Conservation (phyloP, 1,140 invertebrate species). For the Chironomus tepperi region DNA sequence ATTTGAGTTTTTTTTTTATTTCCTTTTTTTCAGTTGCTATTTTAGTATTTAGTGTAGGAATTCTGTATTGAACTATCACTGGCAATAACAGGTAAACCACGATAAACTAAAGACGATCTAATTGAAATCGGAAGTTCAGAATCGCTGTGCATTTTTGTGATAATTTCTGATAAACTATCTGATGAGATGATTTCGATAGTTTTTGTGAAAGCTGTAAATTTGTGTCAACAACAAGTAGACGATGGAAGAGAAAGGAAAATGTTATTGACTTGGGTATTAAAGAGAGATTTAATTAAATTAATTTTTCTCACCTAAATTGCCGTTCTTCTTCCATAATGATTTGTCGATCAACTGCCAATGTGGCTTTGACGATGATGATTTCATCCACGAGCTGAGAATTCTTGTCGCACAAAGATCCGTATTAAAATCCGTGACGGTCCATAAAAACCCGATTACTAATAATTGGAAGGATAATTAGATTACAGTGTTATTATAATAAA, state of each 20-base stretch:
- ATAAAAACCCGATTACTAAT: constrained; percentile 11
- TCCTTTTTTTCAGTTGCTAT: no score
- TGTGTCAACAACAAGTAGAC: no score
- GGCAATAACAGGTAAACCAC: neutral
- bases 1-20: neutral
- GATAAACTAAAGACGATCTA: neutral
- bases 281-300: neutral
- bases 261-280: no score
- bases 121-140: constrained; percentile 1
- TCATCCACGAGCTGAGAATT: constrained; percentile 16
- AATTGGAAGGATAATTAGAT: neutral
- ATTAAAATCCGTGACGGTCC: neutral
- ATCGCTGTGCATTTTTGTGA: constrained; percentile 17
- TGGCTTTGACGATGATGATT: neutral
- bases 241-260: no score
- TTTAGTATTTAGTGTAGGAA: neutral
- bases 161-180: neutral
- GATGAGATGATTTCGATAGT: neutral
- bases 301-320: neutral
- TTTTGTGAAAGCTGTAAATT: neutral
- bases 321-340: neutral
- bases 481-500: neutral
- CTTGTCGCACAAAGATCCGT: neutral
- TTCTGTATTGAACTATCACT: neutral
- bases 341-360: neutral